Evolutionary conservation across 2,797 vertebrate species (phyloP).

Genomic region (Hafferia zeledoni): DNA sequence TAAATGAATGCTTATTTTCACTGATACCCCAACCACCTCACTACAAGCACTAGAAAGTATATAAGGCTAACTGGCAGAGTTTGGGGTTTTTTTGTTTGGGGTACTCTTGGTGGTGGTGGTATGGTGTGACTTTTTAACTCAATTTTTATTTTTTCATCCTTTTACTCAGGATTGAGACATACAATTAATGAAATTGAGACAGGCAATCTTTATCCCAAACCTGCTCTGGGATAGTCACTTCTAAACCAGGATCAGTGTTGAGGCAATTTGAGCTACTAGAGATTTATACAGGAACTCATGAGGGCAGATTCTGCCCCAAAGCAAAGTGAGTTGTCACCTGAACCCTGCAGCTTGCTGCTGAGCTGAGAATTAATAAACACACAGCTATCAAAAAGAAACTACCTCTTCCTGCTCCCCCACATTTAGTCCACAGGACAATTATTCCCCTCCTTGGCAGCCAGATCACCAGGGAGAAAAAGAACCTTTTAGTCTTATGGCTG

Average conservation of each 20-base stretch:
- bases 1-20: not conserved
- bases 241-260: not conserved
- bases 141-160: not conserved
- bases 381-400: not conserved
- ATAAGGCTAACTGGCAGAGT: not conserved
- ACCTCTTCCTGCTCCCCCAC: not conserved
- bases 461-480: not conserved
- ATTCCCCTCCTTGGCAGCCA: not conserved
- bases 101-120: accelerated
- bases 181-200: not conserved
- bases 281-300: not conserved
- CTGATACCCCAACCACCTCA: not conserved
- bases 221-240: not conserved
- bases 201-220: not conserved
- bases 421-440: not conserved
- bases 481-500: not conserved
- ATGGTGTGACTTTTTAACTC: not conserved
- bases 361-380: not conserved
- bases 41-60: not conserved
- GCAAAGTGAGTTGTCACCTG: not conserved
- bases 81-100: not conserved
- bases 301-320: not conserved
- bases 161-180: not conserved
- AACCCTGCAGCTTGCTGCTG: not conserved
- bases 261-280: not conserved